Evolutionary conservation across 2,797 vertebrate species (phyloP).

Genomic region (Chelon labrosus): DNA sequence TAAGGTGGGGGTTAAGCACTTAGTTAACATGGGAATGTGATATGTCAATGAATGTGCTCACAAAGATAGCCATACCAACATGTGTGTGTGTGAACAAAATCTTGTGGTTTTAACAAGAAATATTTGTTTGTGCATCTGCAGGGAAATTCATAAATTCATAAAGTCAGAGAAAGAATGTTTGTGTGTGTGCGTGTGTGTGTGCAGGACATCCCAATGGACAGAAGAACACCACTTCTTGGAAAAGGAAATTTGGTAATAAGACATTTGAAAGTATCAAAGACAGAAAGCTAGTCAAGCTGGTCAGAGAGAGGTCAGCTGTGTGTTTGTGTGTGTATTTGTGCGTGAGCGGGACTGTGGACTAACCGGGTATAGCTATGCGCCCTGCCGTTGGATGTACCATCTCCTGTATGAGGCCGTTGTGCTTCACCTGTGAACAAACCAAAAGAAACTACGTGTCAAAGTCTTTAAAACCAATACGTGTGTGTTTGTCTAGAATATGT

Average conservation of each 20-base stretch:
- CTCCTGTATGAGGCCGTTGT: constrained; percentile 72
- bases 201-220: constrained; percentile 11
- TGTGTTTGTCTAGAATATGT: too few species aligned
- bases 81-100: constrained; percentile 14
- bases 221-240: constrained; percentile 27
- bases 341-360: constrained; percentile 29
- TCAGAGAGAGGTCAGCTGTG: constrained; percentile 13
- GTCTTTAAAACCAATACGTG: background rate
- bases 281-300: background rate
- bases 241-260: background rate
- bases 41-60: too few species aligned
- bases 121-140: constrained; percentile 32
- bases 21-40: too few species aligned
- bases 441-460: background rate
- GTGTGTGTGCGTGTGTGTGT: constrained; percentile 1
- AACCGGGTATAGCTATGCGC: constrained; percentile 63
- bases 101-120: constrained; percentile 34
- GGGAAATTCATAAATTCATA: background rate
- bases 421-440: constrained; percentile 72
- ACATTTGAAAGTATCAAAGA: constrained; percentile 13
- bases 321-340: constrained; percentile 27
- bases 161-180: too few species aligned
- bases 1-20: too few species aligned
- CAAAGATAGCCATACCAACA: too few species aligned
- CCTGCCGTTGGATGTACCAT: constrained; percentile 74